phyloP scores from a whole-genome alignment of 2,888 invertebrate species.

The Caenorhabditis afra region DNA sequence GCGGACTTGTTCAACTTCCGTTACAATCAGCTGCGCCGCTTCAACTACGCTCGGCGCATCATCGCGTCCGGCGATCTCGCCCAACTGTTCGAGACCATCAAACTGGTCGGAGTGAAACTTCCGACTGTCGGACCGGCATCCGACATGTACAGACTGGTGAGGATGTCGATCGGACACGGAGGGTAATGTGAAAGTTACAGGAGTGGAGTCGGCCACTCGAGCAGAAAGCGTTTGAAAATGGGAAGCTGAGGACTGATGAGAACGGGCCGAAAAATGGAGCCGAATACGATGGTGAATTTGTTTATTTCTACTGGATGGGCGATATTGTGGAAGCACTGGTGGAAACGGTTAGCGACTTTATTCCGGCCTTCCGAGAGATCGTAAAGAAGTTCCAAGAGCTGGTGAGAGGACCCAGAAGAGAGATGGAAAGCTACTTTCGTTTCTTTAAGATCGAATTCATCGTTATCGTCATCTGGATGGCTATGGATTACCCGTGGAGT shows the following conservation, averaged over 20 bases:
- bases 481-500: neutral
- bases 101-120: neutral
- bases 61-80: neutral
- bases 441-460: neutral
- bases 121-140: neutral
- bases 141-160: neutral
- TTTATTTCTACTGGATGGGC: neutral
- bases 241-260: neutral
- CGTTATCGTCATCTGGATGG: neutral
- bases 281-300: too few species aligned
- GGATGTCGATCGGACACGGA: too few species aligned
- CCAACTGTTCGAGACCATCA: neutral
- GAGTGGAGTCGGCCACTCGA: neutral
- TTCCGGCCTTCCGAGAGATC: too few species aligned
- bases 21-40: neutral
- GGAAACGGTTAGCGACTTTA: too few species aligned
- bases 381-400: neutral
- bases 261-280: neutral
- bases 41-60: neutral
- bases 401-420: too few species aligned
- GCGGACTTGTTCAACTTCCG: neutral
- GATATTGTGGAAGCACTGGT: neutral
- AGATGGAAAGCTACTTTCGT: neutral
- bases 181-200: too few species aligned
- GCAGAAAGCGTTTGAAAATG: neutral